A percentile compares a stretch with the other conserved stretches of the same genome.
These are phyloP conservation scores for Periophthalmodon schlosseri DNA, from an alignment of 2,113 vertebrate species.

Conservation along the genomic window DNA sequence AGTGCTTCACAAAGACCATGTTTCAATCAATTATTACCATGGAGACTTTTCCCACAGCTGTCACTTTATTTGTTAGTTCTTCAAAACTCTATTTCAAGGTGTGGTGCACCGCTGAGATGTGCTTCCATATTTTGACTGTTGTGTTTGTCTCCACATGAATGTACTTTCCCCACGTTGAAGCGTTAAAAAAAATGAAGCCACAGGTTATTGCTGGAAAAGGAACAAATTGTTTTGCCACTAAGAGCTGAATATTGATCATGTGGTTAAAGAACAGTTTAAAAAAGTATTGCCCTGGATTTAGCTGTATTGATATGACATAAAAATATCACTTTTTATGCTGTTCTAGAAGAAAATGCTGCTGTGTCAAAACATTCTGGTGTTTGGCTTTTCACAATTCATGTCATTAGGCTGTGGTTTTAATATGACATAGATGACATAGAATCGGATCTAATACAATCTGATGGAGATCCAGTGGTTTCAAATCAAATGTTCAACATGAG, in stretches of 20 bases:
- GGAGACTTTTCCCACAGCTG: background rate
- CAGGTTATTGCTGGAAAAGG: constrained; percentile 7
- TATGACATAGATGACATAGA: no score
- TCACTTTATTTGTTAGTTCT: background rate
- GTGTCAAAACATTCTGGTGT: background rate
- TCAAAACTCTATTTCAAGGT: constrained; percentile 22
- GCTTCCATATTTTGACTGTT: constrained; percentile 14
- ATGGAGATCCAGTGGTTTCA: no score
- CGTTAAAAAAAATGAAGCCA: background rate
- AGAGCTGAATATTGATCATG: constrained; percentile 18
- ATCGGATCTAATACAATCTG: no score
- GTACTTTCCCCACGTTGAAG: constrained; percentile 13
- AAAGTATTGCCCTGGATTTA: constrained; percentile 10
- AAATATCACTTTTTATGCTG: background rate
- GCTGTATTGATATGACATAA: constrained; percentile 11
- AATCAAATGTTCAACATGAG: no score
- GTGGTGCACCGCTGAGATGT: constrained; percentile 25
- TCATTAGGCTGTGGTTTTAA: no score
- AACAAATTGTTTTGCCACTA: constrained; percentile 5
- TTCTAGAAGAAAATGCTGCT: background rate
- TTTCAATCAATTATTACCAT: background rate
- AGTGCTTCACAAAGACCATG: background rate
- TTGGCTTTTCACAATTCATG: no score
- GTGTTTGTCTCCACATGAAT: constrained; percentile 1
- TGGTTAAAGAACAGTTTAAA: constrained; percentile 2